phyloP scores from a whole-genome alignment of 2,888 invertebrate species.

The Phania funesta region DNA sequence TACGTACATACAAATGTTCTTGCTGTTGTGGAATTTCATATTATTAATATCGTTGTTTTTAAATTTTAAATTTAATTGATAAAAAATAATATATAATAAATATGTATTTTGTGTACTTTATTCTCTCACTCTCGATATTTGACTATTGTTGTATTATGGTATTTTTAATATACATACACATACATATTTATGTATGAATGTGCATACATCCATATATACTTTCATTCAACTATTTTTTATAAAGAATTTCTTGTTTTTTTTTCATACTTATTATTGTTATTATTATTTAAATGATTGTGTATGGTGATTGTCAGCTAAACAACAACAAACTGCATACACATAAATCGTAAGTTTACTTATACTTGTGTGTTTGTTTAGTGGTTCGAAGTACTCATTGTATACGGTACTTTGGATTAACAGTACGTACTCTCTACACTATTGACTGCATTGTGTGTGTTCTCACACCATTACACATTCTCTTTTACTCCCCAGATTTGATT shows the following conservation, averaged over 20 bases:
- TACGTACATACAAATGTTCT: neutral
- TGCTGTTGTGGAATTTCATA: conserved; percentile 17
- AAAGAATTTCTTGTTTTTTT: conserved; percentile 7
- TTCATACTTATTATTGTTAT: conserved; percentile 33
- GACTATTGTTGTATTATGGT: neutral
- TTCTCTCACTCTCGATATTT: conserved; percentile 24
- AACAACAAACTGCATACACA: conserved; percentile 36
- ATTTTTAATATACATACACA: neutral
- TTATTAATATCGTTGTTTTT: conserved; percentile 22
- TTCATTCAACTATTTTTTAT: conserved; percentile 44
- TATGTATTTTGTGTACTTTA: conserved; percentile 8
- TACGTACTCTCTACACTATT: conserved; percentile 2
- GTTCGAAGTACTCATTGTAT: neutral
- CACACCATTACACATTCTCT: neutral
- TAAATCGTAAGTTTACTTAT: conserved; percentile 19
- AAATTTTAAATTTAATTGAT: conserved; percentile 54
- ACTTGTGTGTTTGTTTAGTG: neutral
- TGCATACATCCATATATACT: neutral
- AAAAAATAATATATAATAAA: conserved; percentile 30
- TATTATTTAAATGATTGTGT: conserved; percentile 57
- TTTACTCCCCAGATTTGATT: neutral
- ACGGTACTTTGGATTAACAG: neutral
- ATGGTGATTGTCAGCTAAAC: conserved; percentile 48
- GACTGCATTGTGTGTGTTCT: neutral
- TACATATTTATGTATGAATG: neutral